Base-by-base conservation (phyloP, 2,888 invertebrate species). In the Scaptomyza cyrtandrae region DNA sequence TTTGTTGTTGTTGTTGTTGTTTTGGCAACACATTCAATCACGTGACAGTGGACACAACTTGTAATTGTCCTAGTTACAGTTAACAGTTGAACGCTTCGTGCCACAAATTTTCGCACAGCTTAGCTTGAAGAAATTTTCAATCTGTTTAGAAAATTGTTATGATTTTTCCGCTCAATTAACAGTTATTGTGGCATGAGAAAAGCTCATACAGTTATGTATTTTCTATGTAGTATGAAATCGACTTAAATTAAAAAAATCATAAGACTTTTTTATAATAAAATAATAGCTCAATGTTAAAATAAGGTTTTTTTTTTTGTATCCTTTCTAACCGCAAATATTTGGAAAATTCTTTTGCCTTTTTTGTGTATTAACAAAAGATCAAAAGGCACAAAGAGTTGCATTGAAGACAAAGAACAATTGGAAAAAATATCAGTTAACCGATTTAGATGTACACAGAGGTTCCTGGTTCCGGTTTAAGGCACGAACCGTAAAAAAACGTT, bases 21-120 rank as follows among this genome's bases (percentile, higher is more conserved):
- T 27, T 24, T 1, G 24, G 5, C 29, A 33, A 33, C 52, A 46
- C 69, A 74, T 70, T 76, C 76, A 75, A 78, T 78, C 74, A 76
- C 78, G 74, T 63, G 70, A 74, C 70, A 58, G 52, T 74, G 65
- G 57, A 56, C 72, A 66, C 57, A 55, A 58, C 46, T 56, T 37
- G 44, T 43, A 59, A 68, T 68, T 43, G 64, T 55, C 37, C 49
- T 24, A 3, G 4, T 19, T 19, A 19, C 19, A 19, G 19, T 19
- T 19, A 19, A 75, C 64, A 70, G 64, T 61, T 71, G 37, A 44
- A 75, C 73, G 71, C 76, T 57, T 68, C 46, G 70, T 65, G 73
- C 64, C 62, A 44, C 43, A 46, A 44, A 41, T 61, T 53, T 19
- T 19, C 19, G 19, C 19, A 19, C 19, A 19, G 19, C 19, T 19